phyloP scores from a whole-genome alignment of 2,113 vertebrate genomes.

The Vidua chalybeata region DNA sequence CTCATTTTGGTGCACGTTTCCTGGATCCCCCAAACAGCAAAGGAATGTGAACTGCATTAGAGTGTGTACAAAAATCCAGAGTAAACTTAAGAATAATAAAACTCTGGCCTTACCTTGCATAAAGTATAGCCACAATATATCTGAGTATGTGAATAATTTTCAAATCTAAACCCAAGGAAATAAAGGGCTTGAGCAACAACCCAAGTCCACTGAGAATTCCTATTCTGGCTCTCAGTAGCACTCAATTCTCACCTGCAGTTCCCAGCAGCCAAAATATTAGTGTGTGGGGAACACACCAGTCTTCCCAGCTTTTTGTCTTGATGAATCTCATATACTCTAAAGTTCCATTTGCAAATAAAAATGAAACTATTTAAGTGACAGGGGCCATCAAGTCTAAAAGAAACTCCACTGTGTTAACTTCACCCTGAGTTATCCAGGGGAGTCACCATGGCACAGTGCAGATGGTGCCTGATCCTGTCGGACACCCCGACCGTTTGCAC shows the following conservation, averaged over 20 bases:
- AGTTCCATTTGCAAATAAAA: background rate
- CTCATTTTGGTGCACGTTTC: background rate
- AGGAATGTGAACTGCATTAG: background rate
- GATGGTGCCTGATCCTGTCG: background rate
- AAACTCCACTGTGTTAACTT: background rate
- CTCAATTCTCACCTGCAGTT: background rate
- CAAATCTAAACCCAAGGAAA: background rate
- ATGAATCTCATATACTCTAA: background rate
- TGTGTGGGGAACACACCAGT: background rate
- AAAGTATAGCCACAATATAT: background rate
- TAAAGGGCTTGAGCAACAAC: background rate
- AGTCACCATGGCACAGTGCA: background rate
- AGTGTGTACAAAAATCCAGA: background rate
- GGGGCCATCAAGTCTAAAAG: background rate
- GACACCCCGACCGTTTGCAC: fast-evolving
- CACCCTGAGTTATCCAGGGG: background rate
- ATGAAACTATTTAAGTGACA: background rate
- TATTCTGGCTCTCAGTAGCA: background rate
- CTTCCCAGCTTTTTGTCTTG: background rate
- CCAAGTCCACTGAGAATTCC: background rate
- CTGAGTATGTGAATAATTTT: background rate
- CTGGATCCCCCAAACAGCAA: background rate
- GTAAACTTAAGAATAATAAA: background rate
- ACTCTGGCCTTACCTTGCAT: background rate
- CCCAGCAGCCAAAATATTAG: background rate